Evolutionary conservation across 2,888 invertebrate species (phyloP).

Genomic region (Elgonia sp.): DNA sequence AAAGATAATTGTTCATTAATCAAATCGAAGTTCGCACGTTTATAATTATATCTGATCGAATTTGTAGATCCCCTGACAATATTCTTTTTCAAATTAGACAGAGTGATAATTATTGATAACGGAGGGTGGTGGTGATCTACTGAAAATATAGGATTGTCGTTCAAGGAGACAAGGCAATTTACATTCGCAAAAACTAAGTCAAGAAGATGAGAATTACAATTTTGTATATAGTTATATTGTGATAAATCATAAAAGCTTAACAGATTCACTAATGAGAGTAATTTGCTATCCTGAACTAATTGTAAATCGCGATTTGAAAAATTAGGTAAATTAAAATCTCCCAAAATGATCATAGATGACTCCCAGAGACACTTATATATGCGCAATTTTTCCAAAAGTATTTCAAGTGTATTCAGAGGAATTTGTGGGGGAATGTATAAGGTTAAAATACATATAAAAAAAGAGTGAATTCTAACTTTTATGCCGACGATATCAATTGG

Average conservation of each 20-base stretch:
- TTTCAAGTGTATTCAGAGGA: too few species aligned
- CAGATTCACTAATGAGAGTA: neutral
- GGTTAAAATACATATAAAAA: too few species aligned
- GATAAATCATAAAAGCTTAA: neutral
- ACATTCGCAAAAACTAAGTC: neutral
- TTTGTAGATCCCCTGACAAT: neutral
- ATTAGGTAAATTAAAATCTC: neutral
- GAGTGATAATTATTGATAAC: neutral
- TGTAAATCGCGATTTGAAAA: too few species aligned
- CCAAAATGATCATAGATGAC: too few species aligned
- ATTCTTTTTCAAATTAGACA: neutral
- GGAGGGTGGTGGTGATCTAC: slow-evolving; percentile 8
- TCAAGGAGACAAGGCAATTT: neutral
- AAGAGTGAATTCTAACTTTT: too few species aligned
- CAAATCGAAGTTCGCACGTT: neutral
- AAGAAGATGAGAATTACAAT: neutral
- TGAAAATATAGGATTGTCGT: neutral
- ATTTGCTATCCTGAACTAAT: too few species aligned
- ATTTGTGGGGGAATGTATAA: too few species aligned
- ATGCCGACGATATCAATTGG: too few species aligned
- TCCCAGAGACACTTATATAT: too few species aligned
- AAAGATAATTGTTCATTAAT: too few species aligned
- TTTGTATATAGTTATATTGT: neutral
- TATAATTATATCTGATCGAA: neutral
- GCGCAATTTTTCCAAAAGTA: too few species aligned